Evolutionary conservation across 2,113 vertebrate species (phyloP).

Genomic region (Etheostoma cragini): DNA sequence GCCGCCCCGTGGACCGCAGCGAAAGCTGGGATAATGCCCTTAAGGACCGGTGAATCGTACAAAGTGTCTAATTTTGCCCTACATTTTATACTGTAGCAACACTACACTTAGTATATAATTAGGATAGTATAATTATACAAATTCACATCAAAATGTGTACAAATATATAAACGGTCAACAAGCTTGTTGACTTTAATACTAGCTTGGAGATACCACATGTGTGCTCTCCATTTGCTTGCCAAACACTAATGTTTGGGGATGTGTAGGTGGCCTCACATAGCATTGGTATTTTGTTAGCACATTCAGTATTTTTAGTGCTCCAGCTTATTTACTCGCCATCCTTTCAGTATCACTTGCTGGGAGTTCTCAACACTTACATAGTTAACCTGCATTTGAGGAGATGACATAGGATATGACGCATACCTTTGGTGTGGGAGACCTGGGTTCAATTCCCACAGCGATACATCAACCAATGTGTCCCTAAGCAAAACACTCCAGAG

Average conservation of each 20-base stretch:
- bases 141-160: not conserved
- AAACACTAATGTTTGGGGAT: not conserved
- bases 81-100: not conserved
- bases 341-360: conserved; percentile 12
- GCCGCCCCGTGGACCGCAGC: conserved; percentile 1
- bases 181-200: not conserved
- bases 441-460: no score
- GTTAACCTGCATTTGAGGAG: not conserved
- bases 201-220: not conserved
- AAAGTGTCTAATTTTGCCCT: not conserved
- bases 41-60: not conserved
- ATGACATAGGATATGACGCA: no score
- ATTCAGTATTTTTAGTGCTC: not conserved
- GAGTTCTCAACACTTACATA: not conserved
- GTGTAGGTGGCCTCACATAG: not conserved
- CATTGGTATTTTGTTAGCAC: not conserved
- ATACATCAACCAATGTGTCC: no score
- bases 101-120: not conserved
- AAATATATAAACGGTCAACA: not conserved
- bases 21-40: conserved; percentile 11
- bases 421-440: no score
- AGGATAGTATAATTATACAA: not conserved
- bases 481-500: no score
- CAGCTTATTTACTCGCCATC: not conserved
- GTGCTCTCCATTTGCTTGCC: conserved; percentile 5